phyloP scores from a whole-genome alignment of 2,797 vertebrate genomes.

The Hephaestus fuliginosus region DNA sequence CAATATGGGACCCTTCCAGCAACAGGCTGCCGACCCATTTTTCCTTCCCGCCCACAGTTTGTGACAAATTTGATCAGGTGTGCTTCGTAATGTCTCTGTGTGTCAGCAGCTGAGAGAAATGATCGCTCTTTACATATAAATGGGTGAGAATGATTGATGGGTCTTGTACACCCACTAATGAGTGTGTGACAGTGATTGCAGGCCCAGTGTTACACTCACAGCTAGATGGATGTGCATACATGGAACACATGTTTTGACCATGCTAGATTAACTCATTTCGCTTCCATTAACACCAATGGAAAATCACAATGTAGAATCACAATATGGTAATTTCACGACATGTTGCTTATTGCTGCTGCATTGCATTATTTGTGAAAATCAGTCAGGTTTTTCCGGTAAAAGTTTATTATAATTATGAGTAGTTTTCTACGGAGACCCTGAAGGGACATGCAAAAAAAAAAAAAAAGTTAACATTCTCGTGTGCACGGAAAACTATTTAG shows the following conservation, averaged over 20 bases:
- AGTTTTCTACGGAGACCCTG: too few relatives aligned
- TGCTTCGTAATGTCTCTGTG: constrained; percentile 36
- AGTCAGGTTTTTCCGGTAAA: too few relatives aligned
- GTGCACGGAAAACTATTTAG: too few relatives aligned
- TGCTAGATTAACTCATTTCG: constrained; percentile 5
- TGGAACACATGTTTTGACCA: constrained; percentile 7
- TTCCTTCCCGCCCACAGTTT: constrained; percentile 53
- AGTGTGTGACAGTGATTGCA: constrained; percentile 67
- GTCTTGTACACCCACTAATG: constrained; percentile 53
- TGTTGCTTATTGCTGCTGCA: neutral
- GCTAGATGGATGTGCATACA: constrained; percentile 17
- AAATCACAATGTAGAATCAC: neutral
- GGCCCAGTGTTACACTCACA: constrained; percentile 29
- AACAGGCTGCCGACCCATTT: constrained; percentile 66
- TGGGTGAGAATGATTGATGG: constrained; percentile 68
- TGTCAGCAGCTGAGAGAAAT: constrained; percentile 53
- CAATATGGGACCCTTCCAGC: constrained; percentile 47
- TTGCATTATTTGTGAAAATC: neutral
- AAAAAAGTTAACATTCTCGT: too few relatives aligned
- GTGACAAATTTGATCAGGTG: constrained; percentile 65
- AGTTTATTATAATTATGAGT: too few relatives aligned
- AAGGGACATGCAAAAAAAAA: too few relatives aligned
- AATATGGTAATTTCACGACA: neutral
- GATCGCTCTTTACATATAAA: constrained; percentile 54
- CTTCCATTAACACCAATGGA: neutral